These are phyloP conservation scores for Agonopterix subpropinquella DNA, from an alignment of 2,888 invertebrate species.

Conservation along the genomic window DNA sequence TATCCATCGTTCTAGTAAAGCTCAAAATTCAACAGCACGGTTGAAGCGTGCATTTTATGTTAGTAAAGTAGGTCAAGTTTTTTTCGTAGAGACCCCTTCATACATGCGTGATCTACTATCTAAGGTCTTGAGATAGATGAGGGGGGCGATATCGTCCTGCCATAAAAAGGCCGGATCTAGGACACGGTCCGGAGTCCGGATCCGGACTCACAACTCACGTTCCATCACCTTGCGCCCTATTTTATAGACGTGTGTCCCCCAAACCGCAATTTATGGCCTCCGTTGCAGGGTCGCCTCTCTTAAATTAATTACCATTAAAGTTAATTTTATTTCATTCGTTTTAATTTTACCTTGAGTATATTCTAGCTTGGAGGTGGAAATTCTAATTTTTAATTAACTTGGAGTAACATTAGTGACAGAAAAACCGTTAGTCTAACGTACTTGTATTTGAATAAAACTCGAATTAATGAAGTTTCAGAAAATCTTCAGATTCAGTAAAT, in stretches of 20 bases:
- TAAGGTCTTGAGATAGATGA: slow-evolving; percentile 60
- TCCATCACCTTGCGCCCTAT: slow-evolving; percentile 55
- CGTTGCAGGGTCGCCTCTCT: slow-evolving; percentile 32
- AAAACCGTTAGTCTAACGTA: too few species aligned
- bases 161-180: slow-evolving; percentile 65
- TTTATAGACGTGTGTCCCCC: slow-evolving; percentile 59
- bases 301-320: slow-evolving; percentile 26
- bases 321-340: slow-evolving; percentile 19
- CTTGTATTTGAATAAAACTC: too few species aligned
- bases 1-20: not conserved
- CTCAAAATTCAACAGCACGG: slow-evolving; percentile 19
- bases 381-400: too few species aligned
- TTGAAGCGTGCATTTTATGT: slow-evolving; percentile 39
- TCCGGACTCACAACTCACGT: slow-evolving; percentile 20
- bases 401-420: too few species aligned
- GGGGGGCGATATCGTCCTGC: slow-evolving; percentile 62
- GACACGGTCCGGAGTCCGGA: slow-evolving; percentile 37
- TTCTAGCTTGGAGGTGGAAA: not conserved
- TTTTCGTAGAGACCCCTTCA: slow-evolving; percentile 41
- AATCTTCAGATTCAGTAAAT: slow-evolving; percentile 2
- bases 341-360: slow-evolving; percentile 8
- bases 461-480: too few species aligned
- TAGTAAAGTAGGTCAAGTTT: slow-evolving; percentile 54
- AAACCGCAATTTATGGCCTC: slow-evolving; percentile 54
- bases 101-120: slow-evolving; percentile 63